Evolutionary conservation across 2,797 vertebrate genomes (phyloP).

Genomic region (Cuculus canorus): DNA sequence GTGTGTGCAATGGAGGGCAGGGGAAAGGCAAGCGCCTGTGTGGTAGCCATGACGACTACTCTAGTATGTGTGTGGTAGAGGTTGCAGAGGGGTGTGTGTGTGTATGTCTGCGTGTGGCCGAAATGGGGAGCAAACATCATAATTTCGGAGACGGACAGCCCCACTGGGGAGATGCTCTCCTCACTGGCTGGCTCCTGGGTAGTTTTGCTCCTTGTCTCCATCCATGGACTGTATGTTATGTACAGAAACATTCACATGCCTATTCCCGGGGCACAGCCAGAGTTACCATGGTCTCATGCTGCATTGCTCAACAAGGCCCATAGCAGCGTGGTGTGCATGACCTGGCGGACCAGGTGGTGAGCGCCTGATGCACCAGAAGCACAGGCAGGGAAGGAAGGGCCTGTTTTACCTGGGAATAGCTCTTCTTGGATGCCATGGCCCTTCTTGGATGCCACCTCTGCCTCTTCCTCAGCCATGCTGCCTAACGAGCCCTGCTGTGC

Average conservation of each 20-base stretch:
- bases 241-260: neutral
- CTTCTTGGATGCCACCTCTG: neutral
- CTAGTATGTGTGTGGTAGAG: rapidly evolving
- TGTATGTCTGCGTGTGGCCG: neutral
- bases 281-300: rapidly evolving
- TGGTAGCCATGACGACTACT: neutral
- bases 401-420: neutral
- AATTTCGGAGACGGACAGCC: neutral
- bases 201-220: neutral
- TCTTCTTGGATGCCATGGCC: neutral
- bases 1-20: neutral
- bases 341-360: rapidly evolving
- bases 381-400: neutral
- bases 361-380: neutral
- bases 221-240: rapidly evolving
- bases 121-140: neutral
- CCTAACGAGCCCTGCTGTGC: neutral
- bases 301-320: rapidly evolving
- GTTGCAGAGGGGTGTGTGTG: neutral
- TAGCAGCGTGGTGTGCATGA: rapidly evolving
- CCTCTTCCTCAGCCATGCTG: neutral
- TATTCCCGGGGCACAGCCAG: neutral
- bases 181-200: neutral
- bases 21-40: neutral
- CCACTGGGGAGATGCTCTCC: neutral